Evolutionary conservation across 2,113 vertebrate species (phyloP).

Genomic region (Paedocypris sp.): DNA sequence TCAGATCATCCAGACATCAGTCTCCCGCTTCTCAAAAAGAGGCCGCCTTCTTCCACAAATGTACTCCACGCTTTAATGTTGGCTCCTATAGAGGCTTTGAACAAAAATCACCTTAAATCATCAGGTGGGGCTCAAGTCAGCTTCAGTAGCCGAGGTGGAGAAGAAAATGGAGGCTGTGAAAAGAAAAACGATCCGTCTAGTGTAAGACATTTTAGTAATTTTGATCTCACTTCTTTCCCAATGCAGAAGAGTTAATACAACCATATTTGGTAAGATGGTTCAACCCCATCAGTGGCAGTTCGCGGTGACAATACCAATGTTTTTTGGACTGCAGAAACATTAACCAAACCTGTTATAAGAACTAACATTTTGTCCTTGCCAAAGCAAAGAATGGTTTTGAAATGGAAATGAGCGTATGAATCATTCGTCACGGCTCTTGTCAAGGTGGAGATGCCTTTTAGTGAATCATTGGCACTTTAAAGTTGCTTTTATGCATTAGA

Average conservation of each 20-base stretch:
- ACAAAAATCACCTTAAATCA: neutral
- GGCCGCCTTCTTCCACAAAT: neutral
- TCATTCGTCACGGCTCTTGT: constrained; percentile 14
- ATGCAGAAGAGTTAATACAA: too few relatives aligned
- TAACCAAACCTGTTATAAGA: neutral
- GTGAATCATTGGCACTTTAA: constrained; percentile 19
- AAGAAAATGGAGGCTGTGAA: neutral
- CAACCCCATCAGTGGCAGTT: neutral
- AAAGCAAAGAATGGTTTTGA: constrained; percentile 8
- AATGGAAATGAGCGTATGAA: constrained; percentile 21
- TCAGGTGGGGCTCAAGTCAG: neutral
- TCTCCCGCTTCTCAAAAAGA: neutral
- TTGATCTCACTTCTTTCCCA: neutral
- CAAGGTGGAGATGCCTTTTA: constrained; percentile 23
- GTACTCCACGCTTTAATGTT: constrained; percentile 2
- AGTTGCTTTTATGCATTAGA: constrained; percentile 20
- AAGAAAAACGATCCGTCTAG: neutral
- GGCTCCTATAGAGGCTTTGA: neutral
- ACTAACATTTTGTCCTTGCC: constrained; percentile 4
- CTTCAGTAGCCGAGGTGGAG: neutral
- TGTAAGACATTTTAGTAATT: too few relatives aligned
- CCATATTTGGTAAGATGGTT: too few relatives aligned
- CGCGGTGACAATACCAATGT: neutral
- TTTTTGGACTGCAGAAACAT: constrained; percentile 10
- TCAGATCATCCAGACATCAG: constrained; percentile 2